These are phyloP conservation scores for Gambusia yucatana DNA, from an alignment of 2,797 vertebrate genomes.

Conservation along the genomic window DNA sequence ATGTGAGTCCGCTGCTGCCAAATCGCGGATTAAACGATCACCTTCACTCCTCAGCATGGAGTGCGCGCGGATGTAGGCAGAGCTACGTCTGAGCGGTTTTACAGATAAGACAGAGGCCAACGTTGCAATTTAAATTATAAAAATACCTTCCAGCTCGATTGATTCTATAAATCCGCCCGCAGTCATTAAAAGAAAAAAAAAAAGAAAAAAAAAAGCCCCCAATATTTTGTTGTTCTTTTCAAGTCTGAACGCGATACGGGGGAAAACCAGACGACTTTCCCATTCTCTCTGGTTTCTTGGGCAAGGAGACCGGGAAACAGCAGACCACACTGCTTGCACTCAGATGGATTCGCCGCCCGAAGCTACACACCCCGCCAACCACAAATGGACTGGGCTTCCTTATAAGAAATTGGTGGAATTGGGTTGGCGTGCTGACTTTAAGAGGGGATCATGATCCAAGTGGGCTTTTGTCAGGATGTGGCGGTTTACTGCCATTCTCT, in stretches of 20 bases:
- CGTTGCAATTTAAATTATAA: background rate
- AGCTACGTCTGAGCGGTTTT: background rate
- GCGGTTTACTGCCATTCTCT: conserved; percentile 44
- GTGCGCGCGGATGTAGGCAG: background rate
- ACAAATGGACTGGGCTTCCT: conserved; percentile 57
- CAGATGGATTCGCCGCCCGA: conserved; percentile 47
- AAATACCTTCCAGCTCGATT: conserved; percentile 27
- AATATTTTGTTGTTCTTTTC: conserved; percentile 14
- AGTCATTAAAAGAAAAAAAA: conserved; percentile 4
- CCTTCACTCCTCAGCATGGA: background rate
- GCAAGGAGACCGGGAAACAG: conserved; percentile 32
- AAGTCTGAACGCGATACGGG: conserved; percentile 24
- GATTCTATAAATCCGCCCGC: conserved; percentile 20
- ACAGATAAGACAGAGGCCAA: conserved; percentile 36
- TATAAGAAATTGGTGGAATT: conserved; percentile 65
- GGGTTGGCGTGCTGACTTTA: conserved; percentile 40
- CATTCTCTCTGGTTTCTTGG: conserved; percentile 26
- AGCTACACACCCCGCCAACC: conserved; percentile 51
- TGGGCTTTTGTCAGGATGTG: conserved; percentile 56
- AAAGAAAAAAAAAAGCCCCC: background rate
- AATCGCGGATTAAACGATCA: conserved; percentile 3
- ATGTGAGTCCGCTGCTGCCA: background rate
- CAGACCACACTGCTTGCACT: conserved; percentile 55
- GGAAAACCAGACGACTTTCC: conserved; percentile 33
- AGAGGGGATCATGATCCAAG: conserved; percentile 57